Base-by-base conservation (phyloP, 2,113 vertebrate species). In the Ammodytes marinus region DNA sequence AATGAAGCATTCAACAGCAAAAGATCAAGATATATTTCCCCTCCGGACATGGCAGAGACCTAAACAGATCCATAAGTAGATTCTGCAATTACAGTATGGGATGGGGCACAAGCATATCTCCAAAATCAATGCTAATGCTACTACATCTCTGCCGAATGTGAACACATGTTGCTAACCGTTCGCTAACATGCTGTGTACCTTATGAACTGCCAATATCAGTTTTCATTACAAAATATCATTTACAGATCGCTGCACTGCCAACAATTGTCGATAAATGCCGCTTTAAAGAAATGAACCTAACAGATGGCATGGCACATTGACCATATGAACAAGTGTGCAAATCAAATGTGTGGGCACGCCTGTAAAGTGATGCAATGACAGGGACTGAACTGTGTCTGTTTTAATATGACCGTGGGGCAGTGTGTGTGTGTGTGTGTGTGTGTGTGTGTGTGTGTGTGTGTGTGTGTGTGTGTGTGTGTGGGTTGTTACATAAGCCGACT, bases 401-500 rank as follows among this genome's bases (percentile, higher is more conserved):
- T n/a, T 49, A 53, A n/a, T 11, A 50, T 72, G 59, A 60, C 53
- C 4, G 15, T 53, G 65, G 58, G n/a, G 27, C 27, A 27, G 27
- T 27, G 27, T 27, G 27, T 27, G 27, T 27, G 27, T 27, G 27
- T 27, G 27, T 12, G 27, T 27, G 27, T 27, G 27, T 27, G 27
- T 27, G 27, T 27, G 27, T 27, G 27, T 27, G 27, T 27, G 27
- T 27, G 27, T 27, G 27, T 27, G 27, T 27, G 27, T 27, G 27
- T 27, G 27, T 27, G 27, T 27, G 27, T 27, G 27, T 27, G 27
- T 27, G 27, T 27, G 27, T 27, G 27, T 27, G 27, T 27, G 4
- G 4, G 68, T 4, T 35, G 11, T 60, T 84, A 52, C 40, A 52
- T 61, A 77, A 47, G 49, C 12, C 13, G 14, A 12, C 55, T 49